Evolutionary conservation across 1,140 invertebrate species (phyloP), one percentile per base, ranked within the genome.

Genomic region (Limonius californicus): DNA sequence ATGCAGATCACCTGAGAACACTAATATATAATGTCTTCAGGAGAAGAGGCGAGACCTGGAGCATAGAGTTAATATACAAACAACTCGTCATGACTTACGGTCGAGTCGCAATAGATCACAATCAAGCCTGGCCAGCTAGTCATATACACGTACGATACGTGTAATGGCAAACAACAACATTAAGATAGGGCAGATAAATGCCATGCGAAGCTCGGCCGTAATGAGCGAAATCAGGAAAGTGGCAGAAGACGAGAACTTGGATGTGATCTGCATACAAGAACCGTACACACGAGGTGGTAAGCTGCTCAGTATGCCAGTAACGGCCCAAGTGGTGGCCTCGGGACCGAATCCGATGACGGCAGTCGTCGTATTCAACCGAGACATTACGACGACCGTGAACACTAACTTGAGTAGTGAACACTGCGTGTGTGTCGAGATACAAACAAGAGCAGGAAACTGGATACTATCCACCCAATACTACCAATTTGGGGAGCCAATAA

Each of bases 221-320:
- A 47, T 30, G 12, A 12, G 15, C 1, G 57, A 59, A 27, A 9
- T 59, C 1, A 14, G 20, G 19, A 30, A 30, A 7, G 20, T 59
- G 1, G 21, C 21, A 14, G 21, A 50, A 18, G 45, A 59, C 7
- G 2, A 19, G 21, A 18, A 8, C 9, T 18, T 50, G 11, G 42
- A 59, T 20, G n/a, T 50, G 12, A 6, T 59, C 8, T 47, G 57
- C n/a, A 18, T 59, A 0, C 57, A 59, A 27, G 57, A 59, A 27
- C 57, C 57, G 8, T 50, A 27, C 12, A 23, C 8, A 23, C 23
- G 2, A 8, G 19, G 14, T 19, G 42, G 21, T 14, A 23, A 6
- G 27, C 0, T 23, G 3, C 21, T 20, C 11, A 43, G 21, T 1
- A 47, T 59, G 42, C 20, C 57, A 23, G 21, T 15, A 9, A 53